These are phyloP conservation scores for Leptodirus hochenwartii DNA, from an alignment of 2,888 invertebrate genomes.

Conservation along the genomic window DNA sequence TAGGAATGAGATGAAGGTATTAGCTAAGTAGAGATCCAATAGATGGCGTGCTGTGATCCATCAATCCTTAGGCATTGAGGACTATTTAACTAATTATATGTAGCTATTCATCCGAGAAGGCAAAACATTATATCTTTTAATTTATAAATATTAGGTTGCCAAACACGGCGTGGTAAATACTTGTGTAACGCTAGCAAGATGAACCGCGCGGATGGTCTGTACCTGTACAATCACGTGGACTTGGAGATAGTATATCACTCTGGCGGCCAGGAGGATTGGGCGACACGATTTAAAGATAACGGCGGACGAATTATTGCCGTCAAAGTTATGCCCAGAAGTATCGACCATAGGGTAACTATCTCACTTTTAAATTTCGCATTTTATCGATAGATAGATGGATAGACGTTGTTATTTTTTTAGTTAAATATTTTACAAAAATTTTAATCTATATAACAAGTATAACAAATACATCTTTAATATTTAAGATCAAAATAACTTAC, in stretches of 20 bases:
- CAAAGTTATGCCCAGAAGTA: constrained; percentile 35
- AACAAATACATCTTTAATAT: no score
- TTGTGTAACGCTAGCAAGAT: constrained; percentile 10
- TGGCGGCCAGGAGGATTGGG: constrained; percentile 77
- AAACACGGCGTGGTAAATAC: constrained; percentile 7
- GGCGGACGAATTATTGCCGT: constrained; percentile 77
- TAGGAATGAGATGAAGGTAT: no score
- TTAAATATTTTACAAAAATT: neutral
- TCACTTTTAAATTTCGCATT: neutral
- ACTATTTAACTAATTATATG: no score
- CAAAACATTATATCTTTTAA: constrained; percentile 8
- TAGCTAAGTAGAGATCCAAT: no score
- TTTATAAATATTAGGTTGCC: constrained; percentile 14
- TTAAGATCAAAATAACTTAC: no score
- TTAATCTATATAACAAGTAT: no score
- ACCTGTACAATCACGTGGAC: constrained; percentile 94
- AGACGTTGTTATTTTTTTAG: no score
- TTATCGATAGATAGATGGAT: no score
- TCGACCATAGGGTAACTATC: constrained; percentile 21
- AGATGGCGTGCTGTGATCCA: no score
- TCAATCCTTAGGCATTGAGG: no score
- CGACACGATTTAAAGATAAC: constrained; percentile 51
- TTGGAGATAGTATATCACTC: constrained; percentile 86
- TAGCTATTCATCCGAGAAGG: no score
- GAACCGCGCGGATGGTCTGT: constrained; percentile 50